Evolutionary conservation across 2,888 invertebrate species (phyloP), one percentile per base, ranked within the genome.

Genomic region (Octonoba sinensis): DNA sequence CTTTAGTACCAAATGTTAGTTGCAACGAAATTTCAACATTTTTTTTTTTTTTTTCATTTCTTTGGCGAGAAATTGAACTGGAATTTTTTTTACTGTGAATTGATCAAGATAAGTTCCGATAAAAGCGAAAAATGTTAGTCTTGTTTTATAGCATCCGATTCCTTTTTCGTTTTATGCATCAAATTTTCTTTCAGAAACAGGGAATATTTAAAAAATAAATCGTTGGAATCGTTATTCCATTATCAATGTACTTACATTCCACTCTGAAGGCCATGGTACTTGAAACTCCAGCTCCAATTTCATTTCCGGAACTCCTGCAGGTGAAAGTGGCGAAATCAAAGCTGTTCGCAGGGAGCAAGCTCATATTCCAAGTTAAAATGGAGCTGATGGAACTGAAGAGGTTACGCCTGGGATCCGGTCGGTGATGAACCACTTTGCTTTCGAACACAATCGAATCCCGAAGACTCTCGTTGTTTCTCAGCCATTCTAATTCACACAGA

Each of bases 211-310:
- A 11, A 44, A 22, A 20, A 59, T 60, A 22, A 59, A 16, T 59
- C 1, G 13, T 4, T 13, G 8, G 8, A 24, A 20, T 0, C 16
- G 8, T 36, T 36, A 36, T 36, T 36, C 11, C 8, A 36, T 36
- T 36, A 36, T 36, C 3, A 11, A 36, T 36, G 12, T 20, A 92
- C 95, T 93, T 88, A 96, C 96, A 96, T 89, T 96, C 96, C 24
- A 96, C 95, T 83, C 94, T 93, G 87, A 96, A 94, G 87, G 93
- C 93, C 56, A 95, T 95, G 75, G 93, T 93, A 87, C 94, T 95
- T 86, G 93, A 92, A 84, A 96, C 95, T 1, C 94, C 93, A 0
- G 92, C 90, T 0, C 96, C 96, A 65, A 94, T 93, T 22, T 83
- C 84, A 47, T 85, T 85, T 24, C 81, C 83, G 11, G 84, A 78